A percentile compares a stretch with the other conserved stretches of the same genome.
phyloP scores from a whole-genome alignment of 2,888 invertebrate species.

The Drosophila conformis region DNA sequence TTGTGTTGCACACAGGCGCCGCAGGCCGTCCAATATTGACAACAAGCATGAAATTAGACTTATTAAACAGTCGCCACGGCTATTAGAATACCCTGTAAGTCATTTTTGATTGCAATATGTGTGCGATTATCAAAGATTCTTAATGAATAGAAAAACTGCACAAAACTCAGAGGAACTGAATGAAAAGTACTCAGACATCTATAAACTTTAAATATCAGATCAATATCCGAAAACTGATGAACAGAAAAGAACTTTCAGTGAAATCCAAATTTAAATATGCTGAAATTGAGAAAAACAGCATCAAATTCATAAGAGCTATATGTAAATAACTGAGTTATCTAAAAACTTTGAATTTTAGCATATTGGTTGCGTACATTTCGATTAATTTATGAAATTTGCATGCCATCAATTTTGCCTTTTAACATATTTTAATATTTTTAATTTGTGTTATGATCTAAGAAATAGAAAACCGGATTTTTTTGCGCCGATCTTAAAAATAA shows the following conservation, averaged over 20 bases:
- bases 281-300: not conserved
- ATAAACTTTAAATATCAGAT: not conserved
- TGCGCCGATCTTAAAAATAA: not conserved
- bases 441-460: not conserved
- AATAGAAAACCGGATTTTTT: not conserved
- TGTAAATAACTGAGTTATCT: not conserved
- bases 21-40: constrained; percentile 31
- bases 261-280: not conserved
- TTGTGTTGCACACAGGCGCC: constrained; percentile 43
- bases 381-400: not conserved
- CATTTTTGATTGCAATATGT: not conserved
- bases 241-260: not conserved
- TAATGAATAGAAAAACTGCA: not conserved
- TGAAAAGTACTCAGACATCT: not conserved
- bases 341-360: not conserved
- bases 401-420: not conserved
- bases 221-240: not conserved
- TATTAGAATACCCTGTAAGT: constrained; percentile 12
- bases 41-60: not conserved
- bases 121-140: too few relatives aligned
- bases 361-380: not conserved
- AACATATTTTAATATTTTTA: not conserved
- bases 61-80: not conserved
- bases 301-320: not conserved
- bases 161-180: not conserved